Base-by-base conservation (phyloP, 2,888 invertebrate species). In the Fragum whitleyi region DNA sequence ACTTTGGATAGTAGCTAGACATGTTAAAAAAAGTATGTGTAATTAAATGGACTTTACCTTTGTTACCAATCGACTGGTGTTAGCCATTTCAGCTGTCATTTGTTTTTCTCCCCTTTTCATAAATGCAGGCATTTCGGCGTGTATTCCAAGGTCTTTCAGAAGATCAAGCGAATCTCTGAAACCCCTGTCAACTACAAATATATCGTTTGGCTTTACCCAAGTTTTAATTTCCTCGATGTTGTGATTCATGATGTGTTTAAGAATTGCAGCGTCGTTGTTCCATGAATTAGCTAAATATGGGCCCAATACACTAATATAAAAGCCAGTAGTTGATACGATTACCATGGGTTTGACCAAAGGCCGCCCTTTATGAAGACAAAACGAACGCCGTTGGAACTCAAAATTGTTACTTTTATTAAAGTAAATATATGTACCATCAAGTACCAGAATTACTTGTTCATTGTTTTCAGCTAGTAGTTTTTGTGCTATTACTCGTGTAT, bases 381-480 rank as follows among this genome's bases (percentile, higher is more conserved):
- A 87, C 0, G 77, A 53, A 5, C 80, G 62, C 16, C 81, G 26
- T n/a, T 68, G 83, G 42, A 86, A 86, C 0, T 28, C 2, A 32
- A 82, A 84, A 42, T 86, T 77, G 47, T 74, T 69, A 19, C 70
- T 74, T 36, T 86, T 83, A 1, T 83, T n/a, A 19, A 83, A 81
- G 36, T 78, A 86, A 19, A 81, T 83, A 32, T 79, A 86, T n/a
- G 83, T 86, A 3, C 83, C 83, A 70, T 84, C 84, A 11, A 84
- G n/a, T 2, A 81, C 84, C 6, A 86, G 42, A 23, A 81, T 85
- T n/a, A 67, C 55, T 28, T 36, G 59, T 9, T 71, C 2, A 1
- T 79, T 32, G 26, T 53, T 53, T 26, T 19, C 57, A 14, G 53
- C 69, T 26, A 86, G 69, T 28, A 84, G 39, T 9, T 70, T 29